These are phyloP conservation scores for Eucriotettix oculatus DNA, from an alignment of 2,888 invertebrate species.

Conservation along the genomic window DNA sequence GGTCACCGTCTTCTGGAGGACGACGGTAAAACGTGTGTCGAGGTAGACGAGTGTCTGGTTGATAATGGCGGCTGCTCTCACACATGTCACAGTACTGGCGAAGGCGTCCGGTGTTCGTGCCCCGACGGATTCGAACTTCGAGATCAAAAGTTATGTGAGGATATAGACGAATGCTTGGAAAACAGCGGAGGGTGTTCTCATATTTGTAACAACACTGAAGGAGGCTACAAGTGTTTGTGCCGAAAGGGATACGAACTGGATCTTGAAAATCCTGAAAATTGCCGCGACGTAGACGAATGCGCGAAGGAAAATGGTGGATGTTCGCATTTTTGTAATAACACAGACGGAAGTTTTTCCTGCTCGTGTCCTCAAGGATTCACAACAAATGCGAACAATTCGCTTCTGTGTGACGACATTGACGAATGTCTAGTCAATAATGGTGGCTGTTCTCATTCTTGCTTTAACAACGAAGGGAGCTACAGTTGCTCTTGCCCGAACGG, in stretches of 20 bases:
- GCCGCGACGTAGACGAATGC: conserved; percentile 24
- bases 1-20: conserved; percentile 28
- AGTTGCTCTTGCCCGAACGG: conserved; percentile 28
- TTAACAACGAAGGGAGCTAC: conserved; percentile 27
- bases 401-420: conserved; percentile 24
- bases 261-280: conserved; percentile 13
- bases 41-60: conserved; percentile 24
- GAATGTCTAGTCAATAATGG: conserved; percentile 21
- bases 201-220: conserved; percentile 32
- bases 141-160: conserved; percentile 24
- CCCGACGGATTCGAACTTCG: conserved; percentile 21
- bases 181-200: conserved; percentile 20
- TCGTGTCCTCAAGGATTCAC: conserved; percentile 35
- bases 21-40: conserved; percentile 20
- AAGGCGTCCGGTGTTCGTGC: conserved; percentile 29
- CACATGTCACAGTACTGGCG: conserved; percentile 29
- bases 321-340: conserved; percentile 39
- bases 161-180: conserved; percentile 22
- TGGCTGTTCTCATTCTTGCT: conserved; percentile 20
- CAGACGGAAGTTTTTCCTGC: conserved; percentile 40
- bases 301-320: conserved; percentile 20
- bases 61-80: conserved; percentile 39
- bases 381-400: conserved; percentile 22
- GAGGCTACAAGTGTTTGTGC: conserved; percentile 34
- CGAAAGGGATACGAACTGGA: conserved; percentile 25